phyloP scores from a whole-genome alignment of 2,113 vertebrate species.

The Hippocampus mohnikei region DNA sequence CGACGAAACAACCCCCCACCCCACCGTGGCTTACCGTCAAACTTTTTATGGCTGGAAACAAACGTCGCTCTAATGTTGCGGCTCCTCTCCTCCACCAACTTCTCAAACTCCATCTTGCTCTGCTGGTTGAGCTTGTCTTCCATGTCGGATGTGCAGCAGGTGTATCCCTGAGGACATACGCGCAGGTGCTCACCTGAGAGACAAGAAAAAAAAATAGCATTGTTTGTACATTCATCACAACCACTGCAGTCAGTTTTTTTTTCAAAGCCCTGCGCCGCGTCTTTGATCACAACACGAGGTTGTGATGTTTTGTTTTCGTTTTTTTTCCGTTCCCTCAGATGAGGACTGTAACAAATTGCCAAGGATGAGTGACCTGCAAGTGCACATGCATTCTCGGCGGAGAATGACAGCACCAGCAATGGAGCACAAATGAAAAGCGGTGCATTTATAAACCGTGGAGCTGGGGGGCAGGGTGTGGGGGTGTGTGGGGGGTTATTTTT shows the following conservation, averaged over 20 bases:
- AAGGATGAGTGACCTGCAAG: constrained; percentile 11
- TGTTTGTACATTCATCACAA: constrained; percentile 34
- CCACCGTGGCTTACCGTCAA: constrained; percentile 82
- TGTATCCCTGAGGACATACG: constrained; percentile 94
- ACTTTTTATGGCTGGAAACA: constrained; percentile 92
- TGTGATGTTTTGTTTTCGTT: constrained; percentile 28
- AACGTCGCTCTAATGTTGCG: constrained; percentile 85
- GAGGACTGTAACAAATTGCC: constrained; percentile 28
- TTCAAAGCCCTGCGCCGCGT: constrained; percentile 27
- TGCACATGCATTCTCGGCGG: neutral
- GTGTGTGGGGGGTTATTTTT: too few species aligned
- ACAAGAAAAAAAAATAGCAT: constrained; percentile 16
- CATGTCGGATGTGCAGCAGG: constrained; percentile 97
- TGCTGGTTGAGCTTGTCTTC: constrained; percentile 90
- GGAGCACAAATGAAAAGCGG: neutral
- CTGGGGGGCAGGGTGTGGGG: too few species aligned
- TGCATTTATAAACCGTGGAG: neutral
- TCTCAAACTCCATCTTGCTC: constrained; percentile 92
- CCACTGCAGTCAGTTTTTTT: constrained; percentile 23
- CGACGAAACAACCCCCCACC: constrained; percentile 6
- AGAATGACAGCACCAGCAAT: neutral
- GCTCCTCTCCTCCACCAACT: constrained; percentile 86
- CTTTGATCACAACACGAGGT: constrained; percentile 49
- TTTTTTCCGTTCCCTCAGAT: constrained; percentile 34
- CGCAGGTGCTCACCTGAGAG: constrained; percentile 89